Evolutionary conservation across 2,797 vertebrate species (phyloP).

Genomic region (Cheracebus regulus): DNA sequence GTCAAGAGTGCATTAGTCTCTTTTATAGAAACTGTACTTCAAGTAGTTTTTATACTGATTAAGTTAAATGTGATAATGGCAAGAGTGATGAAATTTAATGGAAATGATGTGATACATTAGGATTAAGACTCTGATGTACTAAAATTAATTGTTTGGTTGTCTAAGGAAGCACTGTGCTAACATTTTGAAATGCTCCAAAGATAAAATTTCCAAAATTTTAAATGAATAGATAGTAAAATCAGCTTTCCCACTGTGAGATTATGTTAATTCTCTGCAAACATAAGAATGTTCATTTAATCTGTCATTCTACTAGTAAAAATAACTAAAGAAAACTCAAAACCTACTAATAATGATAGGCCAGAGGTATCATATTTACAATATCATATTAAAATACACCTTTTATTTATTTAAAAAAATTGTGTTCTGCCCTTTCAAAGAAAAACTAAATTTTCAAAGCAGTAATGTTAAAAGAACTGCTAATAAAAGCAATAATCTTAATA

Average conservation of each 20-base stretch:
- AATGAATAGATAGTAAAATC: constrained; percentile 70
- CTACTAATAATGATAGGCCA: background rate
- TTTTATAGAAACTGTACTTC: constrained; percentile 69
- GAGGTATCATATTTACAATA: background rate
- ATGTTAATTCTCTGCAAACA: background rate
- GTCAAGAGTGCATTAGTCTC: constrained; percentile 72
- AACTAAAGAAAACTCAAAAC: background rate
- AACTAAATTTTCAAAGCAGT: background rate
- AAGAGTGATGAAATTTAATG: constrained; percentile 76
- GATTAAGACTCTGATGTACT: constrained; percentile 72
- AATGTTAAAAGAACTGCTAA: background rate
- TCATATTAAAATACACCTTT: background rate
- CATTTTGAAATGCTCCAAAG: constrained; percentile 53
- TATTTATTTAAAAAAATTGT: background rate
- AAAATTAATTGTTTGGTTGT: constrained; percentile 73
- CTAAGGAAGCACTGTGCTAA: constrained; percentile 38
- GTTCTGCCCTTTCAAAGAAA: background rate
- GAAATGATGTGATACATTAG: constrained; percentile 75
- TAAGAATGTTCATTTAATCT: background rate
- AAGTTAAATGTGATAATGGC: constrained; percentile 81
- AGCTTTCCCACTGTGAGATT: constrained; percentile 15
- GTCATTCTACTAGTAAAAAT: background rate
- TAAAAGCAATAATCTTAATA: background rate
- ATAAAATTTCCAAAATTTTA: constrained; percentile 14
- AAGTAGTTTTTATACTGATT: constrained; percentile 78